Evolutionary conservation across 2,113 vertebrate species (phyloP), one percentile per base, ranked within the genome.

Genomic region (Phyllostomus discolor): DNA sequence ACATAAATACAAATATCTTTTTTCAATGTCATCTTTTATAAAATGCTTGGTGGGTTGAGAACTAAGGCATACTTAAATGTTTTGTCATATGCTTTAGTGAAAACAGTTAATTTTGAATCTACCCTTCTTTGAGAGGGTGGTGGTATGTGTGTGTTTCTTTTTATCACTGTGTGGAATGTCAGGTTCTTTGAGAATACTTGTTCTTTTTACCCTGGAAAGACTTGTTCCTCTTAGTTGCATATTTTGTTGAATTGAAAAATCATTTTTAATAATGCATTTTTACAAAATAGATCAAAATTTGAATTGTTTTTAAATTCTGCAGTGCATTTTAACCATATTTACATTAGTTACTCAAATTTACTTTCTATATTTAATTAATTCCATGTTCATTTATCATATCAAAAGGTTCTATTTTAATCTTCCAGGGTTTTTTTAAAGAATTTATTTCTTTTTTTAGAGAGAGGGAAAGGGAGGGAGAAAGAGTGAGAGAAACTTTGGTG

Each of bases 241-340:
- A 70, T 80, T 91, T 85, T 70, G 20, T 90, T 89, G 11, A 95
- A 69, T 19, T 26, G 91, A 41, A 38, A 93, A 41, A 38, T 83
- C 66, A 10, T 78, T 90, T 83, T 76, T 81, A 59, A 87, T 84
- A 87, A 33, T 70, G 2, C 11, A 22, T 50, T 59, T 91, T 66
- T 54, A 81, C 2, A 64, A 84, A 92, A 84, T 66, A 64, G 38
- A 48, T 94, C 12, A 70, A 87, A 92, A 87, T 91, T 84, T 89
- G 31, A 84, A 84, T 94, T 67, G 57, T 88, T 75, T 91, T 92
- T 89, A 88, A 67, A 6, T 73, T 90, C 28, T 95, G 3, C n/a
- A 91, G 0, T 94, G 17, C 35, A 89, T 83, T 94, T 84, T n/a
- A 88, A 19, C 26, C 38, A 28, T 67, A 26, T 88, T 91, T 59